Evolutionary conservation across 2,888 invertebrate species (phyloP), one percentile per base, ranked within the genome.

Genomic region (Calliopum simillimum): DNA sequence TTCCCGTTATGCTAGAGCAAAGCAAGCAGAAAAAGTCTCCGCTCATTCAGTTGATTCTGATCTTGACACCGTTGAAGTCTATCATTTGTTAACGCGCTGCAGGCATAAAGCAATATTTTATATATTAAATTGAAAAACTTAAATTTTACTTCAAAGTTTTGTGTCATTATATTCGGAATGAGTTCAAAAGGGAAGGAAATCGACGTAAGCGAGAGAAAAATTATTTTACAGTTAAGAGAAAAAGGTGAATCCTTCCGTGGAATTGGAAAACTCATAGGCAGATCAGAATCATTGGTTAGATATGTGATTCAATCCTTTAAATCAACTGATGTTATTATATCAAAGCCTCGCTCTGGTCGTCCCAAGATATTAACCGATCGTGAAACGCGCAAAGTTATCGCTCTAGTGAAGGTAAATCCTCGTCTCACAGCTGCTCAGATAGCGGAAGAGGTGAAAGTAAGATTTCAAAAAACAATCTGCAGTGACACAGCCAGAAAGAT

Each of bases 241-340:
- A 21, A 19, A 19, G 59, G 59, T 43, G 44, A 41, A 43, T 44
- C 43, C 4, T 43, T 59, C 44, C 16, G 59, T 13, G 44, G 44
- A 12, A 59, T 59, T 33, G 13, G 68, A 58, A 58, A 21, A 21
- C 12, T 68, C 46, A 25, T 68, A 33, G 53, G 21, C 2, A 64
- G 41, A 63, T 14, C 47, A 44, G 13, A 63, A 63, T 62, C 23
- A 62, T 16, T 43, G 43, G 62, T 63, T 25, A 19, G 44, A 13
- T n/a, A 21, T 43, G n/a, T 73, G 14, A 43, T 71, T 47, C 62
- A 73, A 21, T 64, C 66, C 59, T 70, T 73, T 46, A 67, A 59
- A 69, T 12, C 33, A 14, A 72, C 72, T n/a, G 56, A 56, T 56
- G 44, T 43, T 58, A 43, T 64, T 25, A 56, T 21, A 41, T 68